Evolutionary conservation across 1,140 invertebrate genomes (phyloP).

Genomic region (Cydia strobilella): DNA sequence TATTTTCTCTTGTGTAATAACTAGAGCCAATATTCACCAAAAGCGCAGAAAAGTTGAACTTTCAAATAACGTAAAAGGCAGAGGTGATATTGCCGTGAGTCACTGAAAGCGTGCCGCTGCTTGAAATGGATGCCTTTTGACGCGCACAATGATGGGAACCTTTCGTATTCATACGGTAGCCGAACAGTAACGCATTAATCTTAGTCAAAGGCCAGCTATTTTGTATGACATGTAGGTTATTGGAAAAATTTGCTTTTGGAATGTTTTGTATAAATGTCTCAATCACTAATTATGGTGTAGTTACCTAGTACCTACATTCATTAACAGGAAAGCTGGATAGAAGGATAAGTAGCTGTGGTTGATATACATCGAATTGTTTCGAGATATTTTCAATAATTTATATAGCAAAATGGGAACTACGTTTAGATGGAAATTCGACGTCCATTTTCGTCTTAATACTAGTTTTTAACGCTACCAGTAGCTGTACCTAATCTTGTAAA

Average conservation of each 20-base stretch:
- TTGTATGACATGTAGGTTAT: background rate
- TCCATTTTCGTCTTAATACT: too few species aligned
- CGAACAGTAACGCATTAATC: conserved; percentile 16
- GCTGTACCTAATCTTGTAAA: too few species aligned
- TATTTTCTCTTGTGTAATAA: too few species aligned
- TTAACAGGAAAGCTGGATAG: too few species aligned
- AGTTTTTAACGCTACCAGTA: too few species aligned
- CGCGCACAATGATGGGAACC: conserved; percentile 23
- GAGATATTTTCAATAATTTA: too few species aligned
- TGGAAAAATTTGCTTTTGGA: background rate
- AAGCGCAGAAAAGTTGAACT: background rate
- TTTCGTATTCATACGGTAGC: conserved; percentile 25
- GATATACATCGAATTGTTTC: too few species aligned
- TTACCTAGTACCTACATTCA: too few species aligned
- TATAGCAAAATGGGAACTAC: too few species aligned
- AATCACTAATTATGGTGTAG: background rate
- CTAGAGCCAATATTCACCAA: background rate
- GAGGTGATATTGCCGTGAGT: conserved; percentile 15
- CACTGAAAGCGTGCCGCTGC: conserved; percentile 1
- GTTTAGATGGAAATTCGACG: too few species aligned
- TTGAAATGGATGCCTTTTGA: conserved; percentile 7
- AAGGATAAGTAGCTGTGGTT: too few species aligned
- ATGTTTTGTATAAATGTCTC: background rate
- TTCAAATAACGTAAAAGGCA: background rate
- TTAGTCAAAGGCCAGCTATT: conserved; percentile 5